phyloP scores from a whole-genome alignment of 2,113 vertebrate species.

The Hippoglossus stenolepis region DNA sequence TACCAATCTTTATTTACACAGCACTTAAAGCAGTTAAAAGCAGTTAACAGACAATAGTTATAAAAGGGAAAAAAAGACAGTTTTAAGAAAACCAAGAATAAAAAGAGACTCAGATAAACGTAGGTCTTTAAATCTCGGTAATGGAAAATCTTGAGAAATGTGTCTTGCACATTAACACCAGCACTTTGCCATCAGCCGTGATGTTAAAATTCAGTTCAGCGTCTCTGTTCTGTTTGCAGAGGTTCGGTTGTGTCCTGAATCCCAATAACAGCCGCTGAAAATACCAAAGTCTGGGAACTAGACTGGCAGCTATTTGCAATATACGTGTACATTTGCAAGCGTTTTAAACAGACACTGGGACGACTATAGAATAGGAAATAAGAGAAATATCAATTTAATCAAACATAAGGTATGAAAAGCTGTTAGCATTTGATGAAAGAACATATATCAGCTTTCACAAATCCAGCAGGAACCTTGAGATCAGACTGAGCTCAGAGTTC shows the following conservation, averaged over 20 bases:
- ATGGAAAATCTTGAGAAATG: neutral
- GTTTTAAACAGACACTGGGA: neutral
- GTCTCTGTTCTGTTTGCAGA: constrained; percentile 48
- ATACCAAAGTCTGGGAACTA: constrained; percentile 23
- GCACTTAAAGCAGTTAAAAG: no score
- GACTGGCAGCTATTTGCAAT: constrained; percentile 13
- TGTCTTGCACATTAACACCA: constrained; percentile 25
- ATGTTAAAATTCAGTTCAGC: constrained; percentile 56
- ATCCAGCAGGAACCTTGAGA: constrained; percentile 24
- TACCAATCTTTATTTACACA: no score
- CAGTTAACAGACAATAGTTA: no score
- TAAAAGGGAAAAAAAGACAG: no score
- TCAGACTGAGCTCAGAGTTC: neutral
- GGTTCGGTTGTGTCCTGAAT: constrained; percentile 52
- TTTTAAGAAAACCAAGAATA: no score
- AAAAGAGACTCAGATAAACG: no score
- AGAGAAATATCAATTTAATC: constrained; percentile 6
- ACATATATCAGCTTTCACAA: constrained; percentile 12
- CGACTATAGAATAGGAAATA: no score
- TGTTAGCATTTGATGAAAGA: constrained; percentile 11
- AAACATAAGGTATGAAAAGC: neutral
- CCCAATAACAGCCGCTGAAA: constrained; percentile 45
- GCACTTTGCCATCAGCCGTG: constrained; percentile 28
- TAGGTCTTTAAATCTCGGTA: no score
- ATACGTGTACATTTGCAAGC: neutral